Evolutionary conservation across 2,888 invertebrate species (phyloP), one percentile per base, ranked within the genome.

Genomic region (Sminthurinus aureus): DNA sequence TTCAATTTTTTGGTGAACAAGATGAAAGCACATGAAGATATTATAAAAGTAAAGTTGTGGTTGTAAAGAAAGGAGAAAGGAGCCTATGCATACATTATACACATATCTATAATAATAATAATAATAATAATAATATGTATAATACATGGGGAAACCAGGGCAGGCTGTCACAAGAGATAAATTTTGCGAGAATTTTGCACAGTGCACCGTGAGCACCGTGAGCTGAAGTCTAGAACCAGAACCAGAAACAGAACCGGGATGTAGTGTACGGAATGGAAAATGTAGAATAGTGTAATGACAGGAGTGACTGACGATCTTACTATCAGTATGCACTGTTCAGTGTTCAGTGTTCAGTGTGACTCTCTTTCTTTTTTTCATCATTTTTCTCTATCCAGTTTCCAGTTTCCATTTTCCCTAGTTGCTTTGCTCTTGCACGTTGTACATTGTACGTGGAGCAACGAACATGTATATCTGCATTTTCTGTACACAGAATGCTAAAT

Each of bases 101-200:
- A 38, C 6, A 6, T 6, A 38, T 38, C 38, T n/a, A n/a, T n/a
- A n/a, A n/a, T n/a, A n/a, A n/a, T n/a, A n/a, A 38, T 1, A 38
- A 38, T 38, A 38, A 38, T 38, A 38, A 38, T 6, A 38, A 38
- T 38, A 38, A 6, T 38, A 6, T 38, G 38, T 38, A 38, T 38
- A 6, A 38, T 38, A 38, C 6, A 38, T 38, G 67, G 0, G 11
- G 22, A 20, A 76, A 76, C 76, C 58, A 76, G 58, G 52, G n/a
- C 76, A 76, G 22, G 12, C 76, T 76, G 76, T 76, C 76, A 76
- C 22, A 20, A 50, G 24, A 76, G 76, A 76, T 76, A 76, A 76
- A 76, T 76, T 51, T 76, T 50, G 24, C n/a, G 20, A 51, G 58
- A 13, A 76, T 76, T 15, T 26, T 26, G 22, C 58, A 24, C 18